Evolutionary conservation across 2,113 vertebrate species (phyloP).

Genomic region (Falco punctatus): DNA sequence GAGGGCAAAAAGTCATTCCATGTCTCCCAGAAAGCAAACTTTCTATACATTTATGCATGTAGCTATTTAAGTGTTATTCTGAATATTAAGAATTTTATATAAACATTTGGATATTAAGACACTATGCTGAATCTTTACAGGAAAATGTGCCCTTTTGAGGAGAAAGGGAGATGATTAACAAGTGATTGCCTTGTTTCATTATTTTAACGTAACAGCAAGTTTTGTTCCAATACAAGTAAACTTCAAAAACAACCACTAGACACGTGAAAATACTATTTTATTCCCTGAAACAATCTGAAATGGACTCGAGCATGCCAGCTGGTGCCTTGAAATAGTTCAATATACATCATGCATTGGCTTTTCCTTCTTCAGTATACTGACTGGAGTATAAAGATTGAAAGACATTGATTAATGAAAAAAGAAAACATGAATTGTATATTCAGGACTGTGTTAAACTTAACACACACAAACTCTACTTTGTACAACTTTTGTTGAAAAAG

Average conservation of each 20-base stretch:
- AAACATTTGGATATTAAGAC: background rate
- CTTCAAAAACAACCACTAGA: background rate
- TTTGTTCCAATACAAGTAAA: background rate
- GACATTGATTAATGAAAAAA: background rate
- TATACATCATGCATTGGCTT: background rate
- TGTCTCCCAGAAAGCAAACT: background rate
- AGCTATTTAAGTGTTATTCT: background rate
- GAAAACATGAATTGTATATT: background rate
- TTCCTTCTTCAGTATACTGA: background rate
- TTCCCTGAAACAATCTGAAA: background rate
- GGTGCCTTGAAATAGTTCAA: background rate
- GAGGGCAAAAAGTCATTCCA: background rate
- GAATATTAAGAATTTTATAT: background rate
- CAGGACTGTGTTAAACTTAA: background rate
- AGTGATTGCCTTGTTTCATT: background rate
- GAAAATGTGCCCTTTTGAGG: background rate
- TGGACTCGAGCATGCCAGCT: background rate
- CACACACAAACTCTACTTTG: background rate
- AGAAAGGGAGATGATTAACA: background rate
- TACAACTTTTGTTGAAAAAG: background rate
- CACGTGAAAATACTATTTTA: background rate
- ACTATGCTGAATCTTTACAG: background rate
- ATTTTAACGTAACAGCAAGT: background rate
- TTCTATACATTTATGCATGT: background rate
- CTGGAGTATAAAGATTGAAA: background rate